Evolutionary conservation across 2,888 invertebrate species (phyloP), one percentile per base, ranked within the genome.

Genomic region (Eledona agricola): DNA sequence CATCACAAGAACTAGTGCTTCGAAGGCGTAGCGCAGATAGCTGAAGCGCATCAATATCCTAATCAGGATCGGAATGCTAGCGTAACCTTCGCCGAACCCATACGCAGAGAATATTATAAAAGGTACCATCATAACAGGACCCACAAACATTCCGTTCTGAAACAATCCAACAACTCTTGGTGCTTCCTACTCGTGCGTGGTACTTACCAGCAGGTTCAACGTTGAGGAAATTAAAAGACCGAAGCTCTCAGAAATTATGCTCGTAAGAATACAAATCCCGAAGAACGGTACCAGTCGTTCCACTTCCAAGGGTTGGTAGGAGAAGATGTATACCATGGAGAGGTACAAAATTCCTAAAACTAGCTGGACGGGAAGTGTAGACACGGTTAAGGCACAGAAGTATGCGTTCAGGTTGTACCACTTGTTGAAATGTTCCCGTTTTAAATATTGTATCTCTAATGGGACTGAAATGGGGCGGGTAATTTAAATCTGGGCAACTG

Each of bases 111-210:
- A 80, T 46, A 96, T 76, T 83, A 96, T 90, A 5, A 96, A 78
- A 0, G 96, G 96, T 2, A 95, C 95, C 40, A 88, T 83, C 50
- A 89, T 71, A 0, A 91, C 89, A 7, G 96, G 95, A 0, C 95
- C 96, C 63, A 94, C 79, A 74, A 96, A 96, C 76, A 94, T 90
- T 15, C 88, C 86, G 69, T 92, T 92, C 92, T 92, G 77, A 4
- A 78, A n/a, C n/a, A 78, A 59, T n/a, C 20, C 20, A 19, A 19
- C 4, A 19, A 19, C 4, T 19, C 4, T 19, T 5, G 20, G 20
- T 19, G n/a, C 20, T 19, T 19, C 4, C n/a, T n/a, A n/a, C 20
- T n/a, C 20, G 4, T 19, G 20, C n/a, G 20, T 19, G 10, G 57
- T 66, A 83, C 88, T 80, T 77, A 91, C 92, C 71, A 90, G 87